Evolutionary conservation across 2,797 vertebrate species (phyloP).

Genomic region (Melopsittacus undulatus): DNA sequence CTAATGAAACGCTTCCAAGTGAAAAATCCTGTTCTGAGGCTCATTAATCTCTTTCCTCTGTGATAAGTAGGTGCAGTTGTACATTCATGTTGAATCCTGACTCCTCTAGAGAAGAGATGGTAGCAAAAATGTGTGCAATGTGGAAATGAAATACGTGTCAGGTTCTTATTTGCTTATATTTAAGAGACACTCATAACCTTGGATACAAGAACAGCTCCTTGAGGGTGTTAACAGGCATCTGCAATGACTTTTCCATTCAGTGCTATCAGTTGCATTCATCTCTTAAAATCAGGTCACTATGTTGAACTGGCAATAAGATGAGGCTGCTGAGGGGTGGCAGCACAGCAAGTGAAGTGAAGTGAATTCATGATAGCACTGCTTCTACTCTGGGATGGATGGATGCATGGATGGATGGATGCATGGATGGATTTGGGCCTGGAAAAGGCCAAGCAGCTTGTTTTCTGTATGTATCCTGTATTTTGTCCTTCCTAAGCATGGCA

Average conservation of each 20-base stretch:
- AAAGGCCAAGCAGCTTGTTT: background rate
- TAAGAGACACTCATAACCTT: background rate
- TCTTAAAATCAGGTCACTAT: background rate
- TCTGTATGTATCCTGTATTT: background rate
- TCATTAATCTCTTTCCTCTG: background rate
- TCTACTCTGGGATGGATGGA: background rate
- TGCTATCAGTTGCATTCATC: background rate
- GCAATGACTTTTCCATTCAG: background rate
- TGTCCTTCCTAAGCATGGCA: background rate
- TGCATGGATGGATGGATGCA: background rate
- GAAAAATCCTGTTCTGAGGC: background rate
- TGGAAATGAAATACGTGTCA: background rate
- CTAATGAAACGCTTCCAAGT: slow-evolving; percentile 16
- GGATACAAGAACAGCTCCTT: background rate
- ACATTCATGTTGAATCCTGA: background rate
- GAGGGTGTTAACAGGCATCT: background rate
- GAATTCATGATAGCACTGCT: background rate
- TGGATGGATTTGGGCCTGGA: background rate
- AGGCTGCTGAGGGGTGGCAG: background rate
- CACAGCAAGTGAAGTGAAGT: background rate
- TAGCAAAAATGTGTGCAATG: background rate
- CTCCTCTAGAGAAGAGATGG: background rate
- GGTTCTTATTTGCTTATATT: background rate
- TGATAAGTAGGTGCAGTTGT: background rate
- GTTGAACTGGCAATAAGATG: background rate